These are phyloP conservation scores for Apodemus agrarius DNA, from an alignment of 2,797 vertebrate species.

Conservation along the genomic window DNA sequence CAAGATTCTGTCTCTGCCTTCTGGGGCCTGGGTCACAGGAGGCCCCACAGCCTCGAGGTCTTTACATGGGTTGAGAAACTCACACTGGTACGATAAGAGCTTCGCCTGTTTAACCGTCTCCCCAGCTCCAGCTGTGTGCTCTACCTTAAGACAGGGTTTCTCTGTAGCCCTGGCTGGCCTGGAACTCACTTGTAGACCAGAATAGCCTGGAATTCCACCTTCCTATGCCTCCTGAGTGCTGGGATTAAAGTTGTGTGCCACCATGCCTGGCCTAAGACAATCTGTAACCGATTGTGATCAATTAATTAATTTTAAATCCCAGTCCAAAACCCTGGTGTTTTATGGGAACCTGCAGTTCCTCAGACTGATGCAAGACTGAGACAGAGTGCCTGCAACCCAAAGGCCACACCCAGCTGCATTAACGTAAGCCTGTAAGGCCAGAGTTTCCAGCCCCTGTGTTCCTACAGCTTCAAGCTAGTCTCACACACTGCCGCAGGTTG, in stretches of 20 bases:
- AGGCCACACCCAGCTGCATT: neutral
- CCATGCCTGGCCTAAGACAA: neutral
- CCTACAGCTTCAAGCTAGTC: neutral
- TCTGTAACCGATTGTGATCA: neutral
- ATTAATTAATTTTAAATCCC: too few relatives aligned
- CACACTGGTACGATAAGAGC: too few relatives aligned
- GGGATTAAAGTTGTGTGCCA: neutral
- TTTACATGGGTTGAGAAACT: neutral
- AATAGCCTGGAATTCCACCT: neutral
- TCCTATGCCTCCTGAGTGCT: neutral
- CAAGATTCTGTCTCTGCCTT: neutral
- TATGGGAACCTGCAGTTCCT: neutral
- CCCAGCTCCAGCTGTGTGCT: neutral
- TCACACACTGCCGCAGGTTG: fast-evolving
- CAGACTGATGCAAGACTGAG: neutral
- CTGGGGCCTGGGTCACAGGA: neutral
- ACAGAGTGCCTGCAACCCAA: neutral
- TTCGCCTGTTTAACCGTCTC: neutral
- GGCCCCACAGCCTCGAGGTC: too few relatives aligned
- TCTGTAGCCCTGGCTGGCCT: neutral
- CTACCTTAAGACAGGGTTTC: neutral
- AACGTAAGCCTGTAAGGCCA: fast-evolving
- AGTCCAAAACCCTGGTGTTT: neutral
- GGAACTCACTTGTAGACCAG: neutral
- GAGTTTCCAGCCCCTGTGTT: fast-evolving